Evolutionary conservation across 1,140 invertebrate species (phyloP), one percentile per base, ranked within the genome.

Genomic region (Helicoverpa armigera): DNA sequence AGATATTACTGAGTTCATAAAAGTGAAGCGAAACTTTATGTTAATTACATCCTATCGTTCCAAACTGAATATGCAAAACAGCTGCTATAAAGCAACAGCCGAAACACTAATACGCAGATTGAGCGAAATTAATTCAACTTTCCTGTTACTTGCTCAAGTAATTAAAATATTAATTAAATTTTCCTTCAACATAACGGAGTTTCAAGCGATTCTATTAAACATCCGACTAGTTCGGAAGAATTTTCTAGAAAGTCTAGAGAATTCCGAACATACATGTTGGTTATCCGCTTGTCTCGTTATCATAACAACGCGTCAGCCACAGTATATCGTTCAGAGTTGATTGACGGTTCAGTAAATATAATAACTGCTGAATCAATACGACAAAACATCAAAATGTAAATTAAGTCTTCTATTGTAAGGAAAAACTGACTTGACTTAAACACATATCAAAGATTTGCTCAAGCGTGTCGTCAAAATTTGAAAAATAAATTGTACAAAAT

Each of bases 81-180:
- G 23, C 65, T n/a, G 23, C 13, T 50, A 72, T 31, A 53, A 72
- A 72, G 69, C 14, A 54, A n/a, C 50, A 35, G 23, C 48, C n/a
- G 31, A 73, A 73, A 73, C 53, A 73, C 70, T 73, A 56, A 58
- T 58, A 73, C 70, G 29, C n/a, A 58, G 53, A 73, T 73, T 58
- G 70, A 58, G 70, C 54, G 43, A 73, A 73, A 58, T 73, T 73
- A 73, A 73, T 73, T 58, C 70, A 73, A 73, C 70, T 73, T 73
- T 73, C 29, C 51, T 73, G 16, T 73, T 53, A 72, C 50, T 73
- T 43, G 29, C 29, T 51, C 54, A 73, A 73, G 70, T 73, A 56
- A 73, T 73, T 73, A 73, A 73, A 73, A 73, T 73, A 73, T 73
- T 73, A 73, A 73, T 73, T 43, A 54, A 73, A 73, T 73, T 73